These are phyloP conservation scores for Sciurus vulgaris DNA, from an alignment of 2,797 vertebrate genomes.

Conservation along the genomic window DNA sequence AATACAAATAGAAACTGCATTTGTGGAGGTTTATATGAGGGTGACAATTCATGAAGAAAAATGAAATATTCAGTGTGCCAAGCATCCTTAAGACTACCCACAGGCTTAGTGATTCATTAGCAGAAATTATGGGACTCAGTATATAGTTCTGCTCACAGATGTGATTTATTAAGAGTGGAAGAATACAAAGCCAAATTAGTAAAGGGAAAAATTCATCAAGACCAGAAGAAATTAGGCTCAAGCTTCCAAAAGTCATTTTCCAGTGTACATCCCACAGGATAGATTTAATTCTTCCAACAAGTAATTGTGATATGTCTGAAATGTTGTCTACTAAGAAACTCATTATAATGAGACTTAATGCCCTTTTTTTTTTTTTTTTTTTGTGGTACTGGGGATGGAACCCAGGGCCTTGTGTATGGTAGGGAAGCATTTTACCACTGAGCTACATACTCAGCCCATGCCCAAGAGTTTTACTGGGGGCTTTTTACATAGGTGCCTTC, in stretches of 20 bases:
- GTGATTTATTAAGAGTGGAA: neutral
- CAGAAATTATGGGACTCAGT: neutral
- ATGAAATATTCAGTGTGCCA: neutral
- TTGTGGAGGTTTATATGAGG: neutral
- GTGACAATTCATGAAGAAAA: neutral
- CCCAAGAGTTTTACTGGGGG: neutral
- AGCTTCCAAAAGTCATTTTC: neutral
- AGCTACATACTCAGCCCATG: neutral
- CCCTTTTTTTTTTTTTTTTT: too few species aligned
- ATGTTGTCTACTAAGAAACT: neutral
- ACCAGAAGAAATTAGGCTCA: neutral
- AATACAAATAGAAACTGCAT: neutral
- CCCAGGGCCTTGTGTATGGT: too few species aligned
- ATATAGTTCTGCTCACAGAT: neutral
- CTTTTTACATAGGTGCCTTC: neutral
- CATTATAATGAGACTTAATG: neutral
- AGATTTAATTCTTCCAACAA: constrained; percentile 24
- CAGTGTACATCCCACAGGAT: neutral
- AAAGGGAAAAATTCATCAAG: neutral
- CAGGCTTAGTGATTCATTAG: neutral
- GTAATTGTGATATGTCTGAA: neutral
- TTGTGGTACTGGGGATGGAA: too few species aligned
- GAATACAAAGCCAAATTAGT: neutral
- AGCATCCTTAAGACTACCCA: neutral
- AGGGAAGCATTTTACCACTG: too few species aligned